Percentiles rank a stretch among this genome's conserved stretches.
These are phyloP conservation scores for Phoeniculus purpureus DNA, from an alignment of 2,797 vertebrate genomes.

Conservation along the genomic window DNA sequence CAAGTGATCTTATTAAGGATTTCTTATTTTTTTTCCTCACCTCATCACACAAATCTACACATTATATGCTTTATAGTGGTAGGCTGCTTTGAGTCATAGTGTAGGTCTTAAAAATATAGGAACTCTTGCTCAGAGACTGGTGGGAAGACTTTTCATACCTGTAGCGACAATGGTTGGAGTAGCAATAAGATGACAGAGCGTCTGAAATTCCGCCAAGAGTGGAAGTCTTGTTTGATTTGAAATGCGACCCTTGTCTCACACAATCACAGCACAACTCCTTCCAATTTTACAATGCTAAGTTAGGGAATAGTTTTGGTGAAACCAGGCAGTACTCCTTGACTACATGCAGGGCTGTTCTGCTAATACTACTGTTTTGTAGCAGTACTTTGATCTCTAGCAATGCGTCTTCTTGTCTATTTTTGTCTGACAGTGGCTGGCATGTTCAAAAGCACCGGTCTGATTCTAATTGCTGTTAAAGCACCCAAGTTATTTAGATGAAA, in stretches of 20 bases:
- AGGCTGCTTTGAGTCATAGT: background rate
- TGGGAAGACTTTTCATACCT: background rate
- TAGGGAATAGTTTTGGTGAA: background rate
- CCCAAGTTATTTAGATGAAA: background rate
- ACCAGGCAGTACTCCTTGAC: background rate
- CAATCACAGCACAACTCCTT: background rate
- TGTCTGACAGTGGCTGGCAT: background rate
- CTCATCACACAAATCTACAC: background rate
- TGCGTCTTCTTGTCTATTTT: background rate
- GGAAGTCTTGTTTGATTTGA: background rate
- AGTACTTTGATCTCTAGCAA: background rate
- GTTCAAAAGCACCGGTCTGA: background rate
- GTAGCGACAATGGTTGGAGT: background rate
- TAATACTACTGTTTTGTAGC: background rate
- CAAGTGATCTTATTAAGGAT: conserved; percentile 29
- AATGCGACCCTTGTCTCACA: background rate
- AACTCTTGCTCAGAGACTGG: background rate
- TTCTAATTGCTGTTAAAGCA: background rate
- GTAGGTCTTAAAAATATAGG: background rate
- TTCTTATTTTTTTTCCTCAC: background rate
- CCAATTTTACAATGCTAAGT: background rate
- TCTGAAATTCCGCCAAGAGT: background rate
- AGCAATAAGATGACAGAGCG: background rate
- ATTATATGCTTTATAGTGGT: background rate
- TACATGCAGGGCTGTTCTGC: background rate